Base-by-base conservation (phyloP, 2,797 vertebrate species). In the Numenius phaeopus region DNA sequence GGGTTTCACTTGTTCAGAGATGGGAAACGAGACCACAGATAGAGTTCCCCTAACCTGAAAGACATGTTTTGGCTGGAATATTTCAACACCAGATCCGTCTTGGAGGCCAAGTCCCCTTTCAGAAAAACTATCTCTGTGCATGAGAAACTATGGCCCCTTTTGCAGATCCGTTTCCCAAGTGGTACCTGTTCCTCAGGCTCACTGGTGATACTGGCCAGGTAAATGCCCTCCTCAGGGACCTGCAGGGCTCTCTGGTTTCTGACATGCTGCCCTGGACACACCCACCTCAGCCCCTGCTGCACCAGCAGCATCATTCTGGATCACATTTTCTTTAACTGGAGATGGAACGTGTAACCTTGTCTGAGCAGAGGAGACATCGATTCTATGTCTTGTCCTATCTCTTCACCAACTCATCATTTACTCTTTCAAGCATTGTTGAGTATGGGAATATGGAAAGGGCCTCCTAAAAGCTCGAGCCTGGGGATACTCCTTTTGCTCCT, bases 301-400 rank as follows among this genome's bases (percentile, higher is more conserved):
- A 1, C 46, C 81, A 40, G 42, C 42, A 49, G 50, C 10, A 10
- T 12, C 23, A 15, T 46, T 39, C 32, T 9, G 19, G 40, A 50
- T 26, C 46, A 18, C 32, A 8, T 64, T 34, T 57, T 52, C 59
- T 67, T 47, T 52, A 27, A 20, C 29, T 2, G 1, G 42, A 61
- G 70, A 44, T 3, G 19, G 66, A 62, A 42, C 0, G 1, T 4
- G 9, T 24, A 49, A 32, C 42, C 20, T 32, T 18, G 39, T 49
- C 14, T 15, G 58, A 64, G 73, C 30, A 47, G 62, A 39, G 13
- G 40, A 88, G 73, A 39, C 69, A 59, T 10, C 1, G 10, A 61
- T 10, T 22, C 29, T 1, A 15, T 46, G 52, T 10, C 81, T 62
- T 26, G 24, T 18, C 49, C 62, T 46, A 6, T 4, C 49, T 17